Conservation (phyloP, 2,888 invertebrate genomes). For the Athalia circularis region DNA sequence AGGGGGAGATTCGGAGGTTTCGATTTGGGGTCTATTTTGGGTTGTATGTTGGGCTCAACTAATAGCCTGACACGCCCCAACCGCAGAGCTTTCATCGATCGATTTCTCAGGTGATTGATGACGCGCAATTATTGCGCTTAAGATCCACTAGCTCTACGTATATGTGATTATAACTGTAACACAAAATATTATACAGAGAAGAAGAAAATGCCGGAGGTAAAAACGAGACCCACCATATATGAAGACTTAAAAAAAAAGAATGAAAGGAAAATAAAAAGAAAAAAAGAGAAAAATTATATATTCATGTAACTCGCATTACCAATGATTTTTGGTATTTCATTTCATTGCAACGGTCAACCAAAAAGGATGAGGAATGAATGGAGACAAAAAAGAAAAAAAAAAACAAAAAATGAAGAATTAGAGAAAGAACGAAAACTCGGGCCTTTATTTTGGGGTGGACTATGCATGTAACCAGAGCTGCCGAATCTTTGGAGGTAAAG, state of each 20-base stretch:
- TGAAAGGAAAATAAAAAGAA: background rate
- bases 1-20: background rate
- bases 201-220: too few relatives aligned
- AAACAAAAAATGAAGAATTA: too few relatives aligned
- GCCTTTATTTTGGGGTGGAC: background rate
- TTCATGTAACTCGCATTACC: background rate
- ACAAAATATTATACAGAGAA: too few relatives aligned
- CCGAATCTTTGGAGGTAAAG: conserved; percentile 29
- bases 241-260: background rate
- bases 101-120: conserved; percentile 38
- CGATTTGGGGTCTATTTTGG: conserved; percentile 9
- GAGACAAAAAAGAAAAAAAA: too few relatives aligned
- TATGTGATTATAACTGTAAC: too few relatives aligned
- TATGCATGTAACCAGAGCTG: conserved; percentile 38
- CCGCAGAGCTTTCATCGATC: conserved; percentile 38
- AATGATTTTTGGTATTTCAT: background rate
- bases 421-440: too few relatives aligned
- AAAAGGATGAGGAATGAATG: background rate
- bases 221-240: too few relatives aligned
- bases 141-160: background rate
- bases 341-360: background rate
- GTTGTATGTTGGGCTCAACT: background rate
- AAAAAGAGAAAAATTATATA: background rate
- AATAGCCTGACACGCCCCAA: conserved; percentile 21
- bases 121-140: conserved; percentile 16